Base-by-base conservation (phyloP, 2,113 vertebrate species). In the Dunckerocampus dactyliophorus region DNA sequence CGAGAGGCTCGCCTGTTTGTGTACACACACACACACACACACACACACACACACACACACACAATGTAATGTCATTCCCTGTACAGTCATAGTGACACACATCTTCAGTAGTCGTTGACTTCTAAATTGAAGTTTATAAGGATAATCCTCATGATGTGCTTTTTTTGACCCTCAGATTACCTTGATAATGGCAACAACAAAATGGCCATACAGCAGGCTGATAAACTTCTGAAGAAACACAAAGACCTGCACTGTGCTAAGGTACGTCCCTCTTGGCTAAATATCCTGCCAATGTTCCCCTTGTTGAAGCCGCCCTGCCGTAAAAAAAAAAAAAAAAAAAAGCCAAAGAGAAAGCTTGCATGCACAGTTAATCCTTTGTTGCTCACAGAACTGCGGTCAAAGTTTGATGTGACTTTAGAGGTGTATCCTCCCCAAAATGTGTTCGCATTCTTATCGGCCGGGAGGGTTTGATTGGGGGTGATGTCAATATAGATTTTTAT, bases 131-230 rank as follows among this genome's bases (percentile, higher is more conserved):
- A 5, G 7, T 48, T 19, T 10, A 20, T 11, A n/a, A 19, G 3
- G 47, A 48, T 22, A 10, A 19, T 16, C 8, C 14, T 6, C 17
- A n/a, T 6, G 10, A 31, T 34, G 34, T 64, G 31, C 3, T 45
- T 22, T 60, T 61, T 11, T 67, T 19, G 67, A 54, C 70, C 39
- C 2, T 3, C 82, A 98, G 97, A 99, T 92, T 99, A 99, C 81
- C 95, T 99, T 12, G 97, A 99, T 75, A 99, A 99, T 94, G 97
- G 96, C 85, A 99, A 99, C 92, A 99, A 99, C 86, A 99, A 99
- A 89, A 98, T 99, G 97, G 97, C 97, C 22, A 97, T 99, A 85
- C 97, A 99, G 87, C 96, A 99, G 82, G 97, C 96, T 0, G 97
- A 99, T 75, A 98, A 98, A 65, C 82, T 99, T 86, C 92, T 99